Evolutionary conservation across 2,888 invertebrate genomes (phyloP).

Genomic region (Hartigia nigra): DNA sequence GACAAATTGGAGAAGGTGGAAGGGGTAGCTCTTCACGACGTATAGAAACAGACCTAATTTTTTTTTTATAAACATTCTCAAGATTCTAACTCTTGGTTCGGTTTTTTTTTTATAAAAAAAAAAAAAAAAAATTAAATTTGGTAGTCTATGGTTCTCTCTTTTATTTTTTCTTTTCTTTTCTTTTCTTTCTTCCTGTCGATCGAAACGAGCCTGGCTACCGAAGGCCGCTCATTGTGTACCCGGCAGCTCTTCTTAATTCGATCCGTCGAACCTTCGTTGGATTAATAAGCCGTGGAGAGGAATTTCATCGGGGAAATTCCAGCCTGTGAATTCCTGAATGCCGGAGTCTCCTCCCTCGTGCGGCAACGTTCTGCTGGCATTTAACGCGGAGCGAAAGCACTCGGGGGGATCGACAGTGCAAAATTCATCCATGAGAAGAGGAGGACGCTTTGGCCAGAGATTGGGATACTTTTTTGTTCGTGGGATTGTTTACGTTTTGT

Average conservation of each 20-base stretch:
- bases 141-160: background rate
- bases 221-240: slow-evolving; percentile 16
- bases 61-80: background rate
- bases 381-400: background rate
- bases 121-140: too few relatives aligned
- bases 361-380: background rate
- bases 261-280: slow-evolving; percentile 21
- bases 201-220: slow-evolving; percentile 9
- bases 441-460: background rate
- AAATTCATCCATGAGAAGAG: background rate
- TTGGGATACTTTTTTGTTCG: background rate
- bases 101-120: background rate
- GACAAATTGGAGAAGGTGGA: too few relatives aligned
- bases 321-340: background rate
- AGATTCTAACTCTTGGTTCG: background rate
- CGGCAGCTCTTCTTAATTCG: slow-evolving; percentile 20
- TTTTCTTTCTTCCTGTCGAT: background rate
- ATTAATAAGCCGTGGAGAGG: slow-evolving; percentile 13
- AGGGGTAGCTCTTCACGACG: background rate
- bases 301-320: background rate
- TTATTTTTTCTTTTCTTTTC: too few relatives aligned
- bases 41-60: background rate
- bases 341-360: background rate
- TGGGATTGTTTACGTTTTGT: background rate
- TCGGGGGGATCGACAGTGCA: background rate